phyloP scores from a whole-genome alignment of 2,888 invertebrate genomes.

The Apamea sordens region DNA sequence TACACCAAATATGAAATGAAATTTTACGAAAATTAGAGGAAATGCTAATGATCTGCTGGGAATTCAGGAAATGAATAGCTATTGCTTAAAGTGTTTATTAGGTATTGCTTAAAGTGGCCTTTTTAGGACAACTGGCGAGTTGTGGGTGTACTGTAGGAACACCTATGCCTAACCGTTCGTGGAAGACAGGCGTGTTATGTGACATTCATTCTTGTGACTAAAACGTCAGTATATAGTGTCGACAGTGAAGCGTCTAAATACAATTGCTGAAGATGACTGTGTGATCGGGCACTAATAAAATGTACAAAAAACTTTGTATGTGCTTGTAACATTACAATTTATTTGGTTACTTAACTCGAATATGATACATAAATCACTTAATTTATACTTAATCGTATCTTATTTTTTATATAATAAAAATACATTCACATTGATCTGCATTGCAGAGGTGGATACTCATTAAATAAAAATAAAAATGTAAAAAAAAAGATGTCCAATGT shows the following conservation, averaged over 20 bases:
- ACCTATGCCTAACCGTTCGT: neutral
- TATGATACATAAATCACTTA: slow-evolving; percentile 56
- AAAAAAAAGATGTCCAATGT: slow-evolving; percentile 37
- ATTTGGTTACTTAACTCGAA: slow-evolving; percentile 56
- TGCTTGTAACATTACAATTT: slow-evolving; percentile 5
- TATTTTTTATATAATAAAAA: slow-evolving; percentile 16
- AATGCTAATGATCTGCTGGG: no score
- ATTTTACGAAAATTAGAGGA: no score
- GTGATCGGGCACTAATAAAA: neutral
- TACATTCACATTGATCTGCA: slow-evolving; percentile 24
- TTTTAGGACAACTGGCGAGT: no score
- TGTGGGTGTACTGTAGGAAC: neutral
- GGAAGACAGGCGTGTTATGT: no score
- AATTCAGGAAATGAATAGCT: no score
- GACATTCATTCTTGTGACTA: no score
- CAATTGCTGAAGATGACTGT: neutral
- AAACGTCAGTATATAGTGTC: neutral
- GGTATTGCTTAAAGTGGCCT: no score
- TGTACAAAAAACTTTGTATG: neutral
- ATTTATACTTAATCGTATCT: slow-evolving; percentile 59
- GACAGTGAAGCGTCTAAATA: neutral
- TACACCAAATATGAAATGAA: no score
- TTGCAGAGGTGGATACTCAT: slow-evolving; percentile 22
- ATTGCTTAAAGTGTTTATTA: no score
- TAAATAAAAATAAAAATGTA: slow-evolving; percentile 29